Conservation (phyloP, 1,140 invertebrate species). For the Stratiolaelaps scimitus region DNA sequence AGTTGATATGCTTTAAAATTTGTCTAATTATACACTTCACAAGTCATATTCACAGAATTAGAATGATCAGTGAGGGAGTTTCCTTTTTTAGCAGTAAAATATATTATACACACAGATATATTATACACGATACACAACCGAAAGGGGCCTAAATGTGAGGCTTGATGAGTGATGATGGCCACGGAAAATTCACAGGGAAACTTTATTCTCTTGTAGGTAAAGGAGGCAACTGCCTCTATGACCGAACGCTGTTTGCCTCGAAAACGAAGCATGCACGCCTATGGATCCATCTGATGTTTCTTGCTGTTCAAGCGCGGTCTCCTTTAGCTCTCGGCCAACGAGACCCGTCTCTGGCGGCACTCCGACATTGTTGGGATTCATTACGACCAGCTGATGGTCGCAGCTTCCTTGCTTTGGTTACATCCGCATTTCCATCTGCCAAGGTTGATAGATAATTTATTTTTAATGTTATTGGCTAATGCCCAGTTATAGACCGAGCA, state of each 20-base stretch:
- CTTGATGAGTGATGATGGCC: too few species aligned
- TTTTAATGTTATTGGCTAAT: too few species aligned
- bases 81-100: neutral
- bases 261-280: conserved; percentile 69
- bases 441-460: conserved; percentile 52
- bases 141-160: too few species aligned
- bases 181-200: too few species aligned
- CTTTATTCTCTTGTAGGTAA: conserved; percentile 41
- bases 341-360: conserved; percentile 63
- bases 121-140: too few species aligned
- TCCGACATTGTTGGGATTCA: conserved; percentile 84
- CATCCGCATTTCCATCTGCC: conserved; percentile 72
- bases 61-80: neutral
- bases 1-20: too few species aligned
- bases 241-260: conserved; percentile 66
- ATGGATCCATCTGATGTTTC: conserved; percentile 91
- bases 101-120: too few species aligned
- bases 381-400: conserved; percentile 68
- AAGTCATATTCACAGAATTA: neutral
- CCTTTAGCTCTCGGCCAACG: conserved; percentile 63
- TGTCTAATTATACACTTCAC: neutral
- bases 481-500: too few species aligned
- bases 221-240: conserved; percentile 77
- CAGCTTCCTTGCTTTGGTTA: conserved; percentile 76
- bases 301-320: conserved; percentile 67